Conservation (phyloP, 2,113 vertebrate species). For the Oreocharis arfaki region DNA sequence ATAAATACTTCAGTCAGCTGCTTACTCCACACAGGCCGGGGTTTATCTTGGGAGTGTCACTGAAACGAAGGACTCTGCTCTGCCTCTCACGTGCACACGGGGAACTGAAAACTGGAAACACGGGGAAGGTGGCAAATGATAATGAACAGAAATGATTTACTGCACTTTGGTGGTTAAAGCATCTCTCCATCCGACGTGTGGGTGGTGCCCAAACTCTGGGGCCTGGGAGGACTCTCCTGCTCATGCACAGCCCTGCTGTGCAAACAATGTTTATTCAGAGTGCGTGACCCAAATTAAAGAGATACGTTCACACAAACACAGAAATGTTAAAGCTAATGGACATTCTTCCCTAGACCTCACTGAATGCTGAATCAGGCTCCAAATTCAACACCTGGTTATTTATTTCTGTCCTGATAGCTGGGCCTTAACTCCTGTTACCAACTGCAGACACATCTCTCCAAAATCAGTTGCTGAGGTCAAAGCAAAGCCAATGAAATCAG, state of each 20-base stretch:
- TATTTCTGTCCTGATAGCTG: not conserved
- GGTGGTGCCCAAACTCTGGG: not conserved
- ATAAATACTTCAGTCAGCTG: not conserved
- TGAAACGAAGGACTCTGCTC: not conserved
- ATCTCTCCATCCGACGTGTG: rapidly evolving
- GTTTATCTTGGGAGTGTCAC: not conserved
- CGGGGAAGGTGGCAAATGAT: not conserved
- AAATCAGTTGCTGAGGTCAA: not conserved
- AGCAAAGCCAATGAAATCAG: not conserved
- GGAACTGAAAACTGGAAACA: not conserved
- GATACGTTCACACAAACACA: not conserved
- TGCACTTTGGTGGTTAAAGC: not conserved
- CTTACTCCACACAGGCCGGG: not conserved
- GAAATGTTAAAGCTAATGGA: not conserved
- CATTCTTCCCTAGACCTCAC: not conserved
- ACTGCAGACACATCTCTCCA: not conserved
- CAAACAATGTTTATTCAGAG: too few species aligned
- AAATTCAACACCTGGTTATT: not conserved
- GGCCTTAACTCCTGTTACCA: not conserved
- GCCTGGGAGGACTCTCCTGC: not conserved
- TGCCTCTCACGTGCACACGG: not conserved
- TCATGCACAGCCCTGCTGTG: rapidly evolving
- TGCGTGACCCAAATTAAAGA: not conserved
- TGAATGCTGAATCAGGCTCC: not conserved
- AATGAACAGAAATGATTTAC: rapidly evolving